These are phyloP conservation scores for Apoderus coryli DNA, from an alignment of 2,888 invertebrate species.

Conservation along the genomic window DNA sequence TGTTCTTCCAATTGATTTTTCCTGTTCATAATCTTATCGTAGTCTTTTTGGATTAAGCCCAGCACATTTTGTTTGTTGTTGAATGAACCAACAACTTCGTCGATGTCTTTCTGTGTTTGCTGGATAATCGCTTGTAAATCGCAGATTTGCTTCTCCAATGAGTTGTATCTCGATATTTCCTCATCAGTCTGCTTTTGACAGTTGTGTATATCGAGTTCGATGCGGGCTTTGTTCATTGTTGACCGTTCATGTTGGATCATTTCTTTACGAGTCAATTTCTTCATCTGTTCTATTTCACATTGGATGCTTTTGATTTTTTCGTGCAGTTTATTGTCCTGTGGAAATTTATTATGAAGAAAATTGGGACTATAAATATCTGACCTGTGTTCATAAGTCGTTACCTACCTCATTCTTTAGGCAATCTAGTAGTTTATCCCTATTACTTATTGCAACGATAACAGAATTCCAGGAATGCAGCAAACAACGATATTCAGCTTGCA, in stretches of 20 bases:
- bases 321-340: slow-evolving; percentile 35
- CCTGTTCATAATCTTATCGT: slow-evolving; percentile 37
- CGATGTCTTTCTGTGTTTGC: slow-evolving; percentile 46
- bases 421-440: slow-evolving; percentile 50
- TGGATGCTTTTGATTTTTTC: slow-evolving; percentile 23
- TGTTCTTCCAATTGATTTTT: slow-evolving; percentile 49
- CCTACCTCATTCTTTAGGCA: slow-evolving; percentile 32
- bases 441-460: slow-evolving; percentile 52
- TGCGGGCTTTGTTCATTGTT: slow-evolving; percentile 42
- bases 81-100: slow-evolving; percentile 32
- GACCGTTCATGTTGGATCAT: slow-evolving; percentile 51
- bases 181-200: slow-evolving; percentile 34
- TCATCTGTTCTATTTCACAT: slow-evolving; percentile 48
- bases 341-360: too few species aligned
- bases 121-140: slow-evolving; percentile 43
- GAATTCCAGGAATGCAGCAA: slow-evolving; percentile 61
- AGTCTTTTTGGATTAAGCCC: slow-evolving; percentile 23
- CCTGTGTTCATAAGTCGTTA: too few species aligned
- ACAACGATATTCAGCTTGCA: slow-evolving; percentile 54
- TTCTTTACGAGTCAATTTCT: slow-evolving; percentile 49
- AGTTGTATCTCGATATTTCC: slow-evolving; percentile 38
- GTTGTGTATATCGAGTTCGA: slow-evolving; percentile 39
- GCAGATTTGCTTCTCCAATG: slow-evolving; percentile 39
- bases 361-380: too few species aligned
- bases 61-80: slow-evolving; percentile 15